phyloP scores from a whole-genome alignment of 2,797 vertebrate genomes.

The Anomalospiza imberbis region DNA sequence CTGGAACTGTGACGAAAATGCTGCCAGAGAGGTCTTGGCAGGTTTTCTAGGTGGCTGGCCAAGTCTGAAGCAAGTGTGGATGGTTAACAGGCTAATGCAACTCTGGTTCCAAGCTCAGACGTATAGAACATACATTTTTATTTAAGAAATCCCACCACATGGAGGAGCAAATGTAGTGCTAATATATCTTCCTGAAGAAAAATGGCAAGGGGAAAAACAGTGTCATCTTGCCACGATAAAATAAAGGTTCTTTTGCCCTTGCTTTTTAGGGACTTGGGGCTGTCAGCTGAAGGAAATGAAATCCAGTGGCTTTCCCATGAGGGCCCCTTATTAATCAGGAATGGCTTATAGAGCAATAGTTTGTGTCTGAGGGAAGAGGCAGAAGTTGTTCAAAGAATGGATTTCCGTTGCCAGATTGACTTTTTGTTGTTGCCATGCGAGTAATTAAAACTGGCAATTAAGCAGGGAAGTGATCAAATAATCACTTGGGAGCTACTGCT shows the following conservation, averaged over 20 bases:
- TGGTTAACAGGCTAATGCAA: conserved; percentile 9
- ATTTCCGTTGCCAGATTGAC: conserved; percentile 28
- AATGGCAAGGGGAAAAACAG: not conserved
- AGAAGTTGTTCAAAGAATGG: conserved; percentile 48
- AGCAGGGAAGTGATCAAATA: not conserved
- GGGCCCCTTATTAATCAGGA: conserved; percentile 42
- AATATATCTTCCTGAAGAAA: not conserved
- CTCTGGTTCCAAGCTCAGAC: not conserved
- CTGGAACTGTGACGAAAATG: conserved; percentile 46
- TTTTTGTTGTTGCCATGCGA: not conserved
- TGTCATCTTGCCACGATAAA: conserved; percentile 5
- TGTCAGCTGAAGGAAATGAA: conserved; percentile 39
- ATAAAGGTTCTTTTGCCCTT: not conserved
- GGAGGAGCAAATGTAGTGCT: conserved; percentile 39
- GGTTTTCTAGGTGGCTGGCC: conserved; percentile 57
- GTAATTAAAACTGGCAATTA: conserved; percentile 41
- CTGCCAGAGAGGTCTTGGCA: conserved; percentile 58
- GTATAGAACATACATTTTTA: conserved; percentile 22
- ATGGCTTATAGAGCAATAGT: conserved; percentile 42
- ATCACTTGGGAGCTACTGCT: not conserved
- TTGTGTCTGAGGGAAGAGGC: conserved; percentile 32
- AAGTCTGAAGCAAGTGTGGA: conserved; percentile 52
- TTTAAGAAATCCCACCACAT: conserved; percentile 52
- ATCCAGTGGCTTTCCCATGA: conserved; percentile 58
- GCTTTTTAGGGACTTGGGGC: conserved; percentile 30